A percentile compares a stretch with the other conserved stretches of the same genome.
Conservation (phyloP, 2,888 invertebrate species). For the Tiliacea citrago region DNA sequence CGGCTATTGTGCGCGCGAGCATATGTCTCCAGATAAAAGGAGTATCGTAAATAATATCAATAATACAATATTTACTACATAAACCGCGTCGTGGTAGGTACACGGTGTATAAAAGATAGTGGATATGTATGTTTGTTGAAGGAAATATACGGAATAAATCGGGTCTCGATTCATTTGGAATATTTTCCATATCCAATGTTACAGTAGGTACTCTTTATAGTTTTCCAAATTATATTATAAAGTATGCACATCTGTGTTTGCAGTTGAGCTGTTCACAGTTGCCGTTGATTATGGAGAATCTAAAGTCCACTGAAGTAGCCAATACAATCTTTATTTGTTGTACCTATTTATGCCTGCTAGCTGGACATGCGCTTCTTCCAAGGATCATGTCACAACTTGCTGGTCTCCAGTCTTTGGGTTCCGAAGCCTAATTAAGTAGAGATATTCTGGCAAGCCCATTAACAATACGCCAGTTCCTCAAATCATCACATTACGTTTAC, state of each 20-base stretch:
- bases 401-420: background rate
- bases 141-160: conserved; percentile 55
- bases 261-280: background rate
- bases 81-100: conserved; percentile 58
- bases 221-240: background rate
- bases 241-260: background rate
- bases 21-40: conserved; percentile 49
- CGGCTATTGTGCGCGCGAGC: conserved; percentile 32
- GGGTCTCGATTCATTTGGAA: conserved; percentile 31
- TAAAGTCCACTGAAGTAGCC: background rate
- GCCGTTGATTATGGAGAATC: background rate
- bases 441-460: background rate
- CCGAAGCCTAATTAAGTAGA: background rate
- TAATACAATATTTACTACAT: conserved; percentile 59
- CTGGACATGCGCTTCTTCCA: too few species aligned
- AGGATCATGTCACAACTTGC: background rate
- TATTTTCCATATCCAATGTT: conserved; percentile 10
- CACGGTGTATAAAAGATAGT: conserved; percentile 8
- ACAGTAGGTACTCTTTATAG: background rate
- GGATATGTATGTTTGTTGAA: conserved; percentile 51
- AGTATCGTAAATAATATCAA: conserved; percentile 62
- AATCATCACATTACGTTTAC: background rate
- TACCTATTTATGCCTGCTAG: background rate
- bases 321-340: background rate
- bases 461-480: background rate